These are phyloP conservation scores for Cydia strobilella DNA, from an alignment of 1,140 invertebrate species.

Conservation along the genomic window DNA sequence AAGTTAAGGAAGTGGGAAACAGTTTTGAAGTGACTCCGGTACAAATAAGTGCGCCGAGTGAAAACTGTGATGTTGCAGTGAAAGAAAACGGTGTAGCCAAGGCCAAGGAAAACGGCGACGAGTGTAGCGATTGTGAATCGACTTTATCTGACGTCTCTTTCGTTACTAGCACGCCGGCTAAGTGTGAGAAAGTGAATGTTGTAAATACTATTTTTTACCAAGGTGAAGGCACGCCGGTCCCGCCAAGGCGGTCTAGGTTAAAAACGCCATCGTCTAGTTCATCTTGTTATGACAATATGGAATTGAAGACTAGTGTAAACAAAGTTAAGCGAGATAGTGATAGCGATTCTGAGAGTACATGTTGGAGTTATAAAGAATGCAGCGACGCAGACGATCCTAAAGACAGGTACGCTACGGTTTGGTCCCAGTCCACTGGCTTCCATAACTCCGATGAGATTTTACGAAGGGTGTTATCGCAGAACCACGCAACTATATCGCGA, in stretches of 20 bases:
- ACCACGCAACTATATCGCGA: slow-evolving; percentile 61
- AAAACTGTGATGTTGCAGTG: background rate
- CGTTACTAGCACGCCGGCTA: slow-evolving; percentile 59
- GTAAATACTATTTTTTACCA: slow-evolving; percentile 56
- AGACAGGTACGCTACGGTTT: slow-evolving; percentile 61
- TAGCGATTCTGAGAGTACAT: slow-evolving; percentile 68
- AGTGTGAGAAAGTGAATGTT: slow-evolving; percentile 52
- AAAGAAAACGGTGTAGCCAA: slow-evolving; percentile 12
- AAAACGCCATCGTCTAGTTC: slow-evolving; percentile 50
- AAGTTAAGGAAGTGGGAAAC: slow-evolving; percentile 39
- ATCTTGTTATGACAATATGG: slow-evolving; percentile 55
- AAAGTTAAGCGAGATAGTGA: slow-evolving; percentile 46
- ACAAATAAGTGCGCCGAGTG: background rate
- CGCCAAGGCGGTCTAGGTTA: slow-evolving; percentile 53
- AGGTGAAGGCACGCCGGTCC: slow-evolving; percentile 57
- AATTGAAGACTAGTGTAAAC: slow-evolving; percentile 38
- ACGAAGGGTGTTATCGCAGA: slow-evolving; percentile 58
- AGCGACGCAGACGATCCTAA: slow-evolving; percentile 46
- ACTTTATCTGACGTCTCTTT: slow-evolving; percentile 57
- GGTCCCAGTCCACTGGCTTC: slow-evolving; percentile 69
- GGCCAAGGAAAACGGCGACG: slow-evolving; percentile 35
- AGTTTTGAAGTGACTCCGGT: slow-evolving; percentile 13
- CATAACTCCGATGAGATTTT: slow-evolving; percentile 72
- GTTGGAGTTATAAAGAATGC: slow-evolving; percentile 74
- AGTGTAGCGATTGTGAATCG: slow-evolving; percentile 61